Conservation (phyloP, 2,797 vertebrate species). For the Borostomias antarcticus region DNA sequence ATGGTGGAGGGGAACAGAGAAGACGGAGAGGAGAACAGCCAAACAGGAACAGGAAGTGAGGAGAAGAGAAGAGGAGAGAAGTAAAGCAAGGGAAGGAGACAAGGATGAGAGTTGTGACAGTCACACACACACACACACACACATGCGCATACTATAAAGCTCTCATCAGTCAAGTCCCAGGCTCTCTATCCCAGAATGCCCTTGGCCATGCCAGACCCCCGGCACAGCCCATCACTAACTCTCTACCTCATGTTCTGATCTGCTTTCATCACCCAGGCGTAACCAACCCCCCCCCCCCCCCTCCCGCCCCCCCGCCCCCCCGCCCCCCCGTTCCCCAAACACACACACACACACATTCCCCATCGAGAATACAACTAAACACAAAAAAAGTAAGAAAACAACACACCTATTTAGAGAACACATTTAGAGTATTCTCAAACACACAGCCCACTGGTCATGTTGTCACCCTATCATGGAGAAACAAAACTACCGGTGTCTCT, state of each 20-base stretch:
- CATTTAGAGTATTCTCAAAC: conserved; percentile 58
- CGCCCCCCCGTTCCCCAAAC: conserved; percentile 1
- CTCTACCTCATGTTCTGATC: conserved; percentile 66
- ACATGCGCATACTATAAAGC: conserved; percentile 25
- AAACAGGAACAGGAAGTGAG: neutral
- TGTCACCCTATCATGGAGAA: too few species aligned
- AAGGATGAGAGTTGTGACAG: conserved; percentile 62
- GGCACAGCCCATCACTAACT: conserved; percentile 58
- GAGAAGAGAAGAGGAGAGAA: conserved; percentile 41
- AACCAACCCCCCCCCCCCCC: conserved; percentile 29
- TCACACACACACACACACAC: conserved; percentile 26
- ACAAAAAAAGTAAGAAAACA: neutral
- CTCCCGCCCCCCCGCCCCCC: neutral
- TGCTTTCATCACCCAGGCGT: conserved; percentile 68
- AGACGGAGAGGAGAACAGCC: neutral
- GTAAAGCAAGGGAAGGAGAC: conserved; percentile 65
- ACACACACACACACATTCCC: conserved; percentile 27
- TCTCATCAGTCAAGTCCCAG: conserved; percentile 61
- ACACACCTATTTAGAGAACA: neutral
- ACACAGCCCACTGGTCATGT: conserved; percentile 47
- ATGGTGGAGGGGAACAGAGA: neutral
- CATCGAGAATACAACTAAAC: neutral
- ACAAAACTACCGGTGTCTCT: too few species aligned
- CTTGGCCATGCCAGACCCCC: conserved; percentile 58
- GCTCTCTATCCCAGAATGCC: conserved; percentile 57